phyloP scores from a whole-genome alignment of 2,113 vertebrate species.

The Apus apus region DNA sequence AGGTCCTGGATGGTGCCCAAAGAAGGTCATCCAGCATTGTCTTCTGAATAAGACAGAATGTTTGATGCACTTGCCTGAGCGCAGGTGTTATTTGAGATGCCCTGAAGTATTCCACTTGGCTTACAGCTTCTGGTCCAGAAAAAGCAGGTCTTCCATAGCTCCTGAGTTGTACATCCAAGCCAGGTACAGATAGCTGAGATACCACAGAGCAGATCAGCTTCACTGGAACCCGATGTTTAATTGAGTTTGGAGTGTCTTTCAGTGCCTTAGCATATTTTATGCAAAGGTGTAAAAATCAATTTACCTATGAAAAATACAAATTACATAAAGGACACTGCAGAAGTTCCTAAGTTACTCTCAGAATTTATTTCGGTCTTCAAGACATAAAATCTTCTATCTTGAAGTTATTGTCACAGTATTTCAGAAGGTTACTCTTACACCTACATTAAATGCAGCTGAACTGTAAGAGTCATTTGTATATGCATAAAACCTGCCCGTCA shows the following conservation, averaged over 20 bases:
- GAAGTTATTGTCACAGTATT: background rate
- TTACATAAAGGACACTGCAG: background rate
- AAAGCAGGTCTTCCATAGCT: background rate
- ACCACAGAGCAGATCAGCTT: background rate
- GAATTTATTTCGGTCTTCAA: background rate
- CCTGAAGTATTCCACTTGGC: background rate
- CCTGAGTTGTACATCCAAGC: background rate
- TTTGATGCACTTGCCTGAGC: background rate
- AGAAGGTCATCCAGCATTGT: background rate
- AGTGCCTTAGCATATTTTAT: background rate
- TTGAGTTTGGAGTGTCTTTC: background rate
- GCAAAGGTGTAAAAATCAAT: background rate
- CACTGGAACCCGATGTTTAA: background rate
- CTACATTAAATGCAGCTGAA: background rate
- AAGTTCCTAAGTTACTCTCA: background rate
- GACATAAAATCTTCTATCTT: background rate
- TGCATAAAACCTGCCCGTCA: background rate
- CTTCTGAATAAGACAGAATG: background rate
- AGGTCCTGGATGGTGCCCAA: background rate
- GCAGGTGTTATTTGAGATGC: background rate
- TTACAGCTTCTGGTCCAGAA: background rate
- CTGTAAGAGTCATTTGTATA: background rate
- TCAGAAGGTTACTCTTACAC: background rate
- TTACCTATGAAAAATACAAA: background rate
- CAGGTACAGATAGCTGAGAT: background rate